Conservation (phyloP, 2,113 vertebrate species). For the Fukomys damarensis region DNA sequence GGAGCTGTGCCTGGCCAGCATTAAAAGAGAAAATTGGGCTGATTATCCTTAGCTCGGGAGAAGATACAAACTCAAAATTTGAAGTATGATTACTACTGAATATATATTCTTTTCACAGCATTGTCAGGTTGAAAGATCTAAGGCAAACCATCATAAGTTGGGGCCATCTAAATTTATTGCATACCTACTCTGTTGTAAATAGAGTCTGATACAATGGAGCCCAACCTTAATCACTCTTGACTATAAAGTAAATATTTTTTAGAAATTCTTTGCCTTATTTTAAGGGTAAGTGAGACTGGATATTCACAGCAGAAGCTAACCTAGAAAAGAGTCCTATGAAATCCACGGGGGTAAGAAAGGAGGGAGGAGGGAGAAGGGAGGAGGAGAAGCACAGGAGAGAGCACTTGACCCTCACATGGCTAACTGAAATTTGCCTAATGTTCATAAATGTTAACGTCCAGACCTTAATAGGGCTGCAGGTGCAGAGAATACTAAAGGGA, state of each 20-base stretch:
- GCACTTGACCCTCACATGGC: fast-evolving
- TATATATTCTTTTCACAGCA: not conserved
- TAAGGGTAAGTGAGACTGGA: not conserved
- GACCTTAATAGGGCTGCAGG: not conserved
- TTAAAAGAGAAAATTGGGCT: not conserved
- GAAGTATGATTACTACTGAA: not conserved
- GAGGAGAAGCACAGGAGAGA: too few species aligned
- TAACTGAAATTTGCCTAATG: conserved; percentile 43
- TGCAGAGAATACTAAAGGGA: not conserved
- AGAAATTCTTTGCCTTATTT: not conserved
- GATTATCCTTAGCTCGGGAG: not conserved
- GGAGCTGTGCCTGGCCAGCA: not conserved
- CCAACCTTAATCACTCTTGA: not conserved
- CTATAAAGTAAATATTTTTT: not conserved
- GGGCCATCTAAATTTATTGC: not conserved
- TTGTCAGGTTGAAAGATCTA: not conserved
- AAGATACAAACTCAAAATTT: not conserved
- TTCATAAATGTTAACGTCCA: not conserved
- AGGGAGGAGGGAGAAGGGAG: too few species aligned
- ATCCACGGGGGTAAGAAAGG: fast-evolving
- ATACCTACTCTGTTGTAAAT: not conserved
- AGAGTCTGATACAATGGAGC: too few species aligned
- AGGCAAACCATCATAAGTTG: not conserved
- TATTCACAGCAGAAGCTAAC: not conserved
- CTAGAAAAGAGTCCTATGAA: not conserved